Evolutionary conservation across 2,888 invertebrate genomes (phyloP).

Genomic region (Melieria omissa): DNA sequence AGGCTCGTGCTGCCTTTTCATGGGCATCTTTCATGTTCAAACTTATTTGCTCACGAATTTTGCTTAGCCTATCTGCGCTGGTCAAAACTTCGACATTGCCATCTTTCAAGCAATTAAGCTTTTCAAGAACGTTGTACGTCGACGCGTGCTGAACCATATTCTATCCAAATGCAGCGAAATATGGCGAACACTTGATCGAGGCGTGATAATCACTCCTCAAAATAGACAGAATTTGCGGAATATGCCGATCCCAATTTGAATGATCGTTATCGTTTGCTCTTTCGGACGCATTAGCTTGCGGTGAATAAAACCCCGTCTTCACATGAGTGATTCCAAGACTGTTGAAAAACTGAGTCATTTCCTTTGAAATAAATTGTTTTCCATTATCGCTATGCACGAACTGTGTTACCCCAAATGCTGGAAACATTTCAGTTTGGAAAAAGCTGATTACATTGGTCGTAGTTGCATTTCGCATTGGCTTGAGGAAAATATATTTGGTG

Average conservation of each 20-base stretch:
- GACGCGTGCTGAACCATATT: constrained; percentile 31
- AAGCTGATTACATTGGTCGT: constrained; percentile 19
- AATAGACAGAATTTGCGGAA: constrained; percentile 15
- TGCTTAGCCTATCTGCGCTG: constrained; percentile 5
- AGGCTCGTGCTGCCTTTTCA: too few species aligned
- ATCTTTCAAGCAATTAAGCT: constrained; percentile 11
- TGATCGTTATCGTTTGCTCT: constrained; percentile 34
- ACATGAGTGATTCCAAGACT: constrained; percentile 32
- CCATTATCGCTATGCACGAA: constrained; percentile 36
- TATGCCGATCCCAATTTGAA: constrained; percentile 26
- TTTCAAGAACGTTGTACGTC: constrained; percentile 27
- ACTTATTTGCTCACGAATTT: constrained; percentile 9
- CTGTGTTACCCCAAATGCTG: constrained; percentile 33
- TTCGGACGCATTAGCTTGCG: constrained; percentile 41
- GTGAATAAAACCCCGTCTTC: constrained; percentile 34
- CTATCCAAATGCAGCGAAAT: constrained; percentile 25
- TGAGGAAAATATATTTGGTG: constrained; percentile 36
- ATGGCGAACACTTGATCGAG: constrained; percentile 28
- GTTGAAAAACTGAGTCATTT: constrained; percentile 25
- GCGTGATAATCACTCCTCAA: constrained; percentile 33
- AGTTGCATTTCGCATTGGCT: constrained; percentile 25
- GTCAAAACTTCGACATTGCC: not conserved
- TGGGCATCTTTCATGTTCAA: too few species aligned
- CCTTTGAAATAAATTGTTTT: constrained; percentile 36
- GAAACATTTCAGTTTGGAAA: constrained; percentile 29